These are phyloP conservation scores for Drosophila putrida DNA, from an alignment of 2,888 invertebrate species.

Conservation along the genomic window DNA sequence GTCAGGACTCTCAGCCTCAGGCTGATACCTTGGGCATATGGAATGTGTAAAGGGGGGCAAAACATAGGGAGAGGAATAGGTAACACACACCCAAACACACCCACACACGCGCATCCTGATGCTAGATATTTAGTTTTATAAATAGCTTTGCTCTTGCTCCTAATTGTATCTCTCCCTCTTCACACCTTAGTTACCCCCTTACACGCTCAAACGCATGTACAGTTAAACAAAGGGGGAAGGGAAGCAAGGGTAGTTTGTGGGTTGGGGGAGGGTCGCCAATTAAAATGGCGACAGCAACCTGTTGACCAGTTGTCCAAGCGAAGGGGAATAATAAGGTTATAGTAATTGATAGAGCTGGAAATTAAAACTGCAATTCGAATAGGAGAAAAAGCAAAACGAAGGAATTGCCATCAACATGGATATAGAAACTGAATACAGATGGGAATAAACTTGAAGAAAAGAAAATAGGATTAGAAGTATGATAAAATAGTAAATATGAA, in stretches of 20 bases:
- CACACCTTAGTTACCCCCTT: slow-evolving; percentile 10
- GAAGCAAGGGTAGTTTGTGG: neutral
- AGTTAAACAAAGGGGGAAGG: neutral
- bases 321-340: slow-evolving; percentile 12
- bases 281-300: slow-evolving; percentile 50
- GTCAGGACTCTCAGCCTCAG: slow-evolving; percentile 49
- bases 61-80: neutral
- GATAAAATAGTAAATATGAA: too few relatives aligned
- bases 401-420: too few relatives aligned
- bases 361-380: neutral
- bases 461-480: too few relatives aligned
- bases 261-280: slow-evolving; percentile 23
- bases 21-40: slow-evolving; percentile 32
- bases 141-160: slow-evolving; percentile 23
- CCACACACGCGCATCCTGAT: slow-evolving; percentile 17
- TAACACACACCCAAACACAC: slow-evolving; percentile 22
- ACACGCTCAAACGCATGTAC: neutral
- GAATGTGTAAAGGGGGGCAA: neutral
- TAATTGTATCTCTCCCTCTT: neutral
- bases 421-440: too few relatives aligned
- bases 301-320: slow-evolving; percentile 41
- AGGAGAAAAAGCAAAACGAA: neutral
- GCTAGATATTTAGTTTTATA: slow-evolving; percentile 33
- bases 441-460: too few relatives aligned
- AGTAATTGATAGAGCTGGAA: neutral